Evolutionary conservation across 2,888 invertebrate species (phyloP).

Genomic region (Athrips mouffetella): DNA sequence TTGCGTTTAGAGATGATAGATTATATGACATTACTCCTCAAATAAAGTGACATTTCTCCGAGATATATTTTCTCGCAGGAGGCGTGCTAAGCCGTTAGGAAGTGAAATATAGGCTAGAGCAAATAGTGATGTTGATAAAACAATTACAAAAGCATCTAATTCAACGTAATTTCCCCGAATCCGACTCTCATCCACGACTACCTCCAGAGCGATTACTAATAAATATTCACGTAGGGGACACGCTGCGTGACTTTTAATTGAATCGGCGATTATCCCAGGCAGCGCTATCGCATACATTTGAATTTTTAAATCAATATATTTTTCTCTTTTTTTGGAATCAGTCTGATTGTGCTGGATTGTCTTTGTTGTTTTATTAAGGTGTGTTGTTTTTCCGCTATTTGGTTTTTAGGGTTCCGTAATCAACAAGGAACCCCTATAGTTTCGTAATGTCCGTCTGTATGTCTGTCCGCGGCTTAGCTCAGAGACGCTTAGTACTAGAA

Average conservation of each 20-base stretch:
- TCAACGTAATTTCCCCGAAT: not conserved
- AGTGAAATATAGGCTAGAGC: too few species aligned
- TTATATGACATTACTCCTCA: too few species aligned
- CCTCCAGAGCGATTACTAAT: conserved; percentile 20
- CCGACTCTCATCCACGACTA: not conserved
- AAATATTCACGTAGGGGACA: conserved; percentile 25
- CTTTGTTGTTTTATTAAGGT: not conserved
- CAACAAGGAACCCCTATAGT: too few species aligned
- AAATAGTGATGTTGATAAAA: too few species aligned
- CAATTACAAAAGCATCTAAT: not conserved
- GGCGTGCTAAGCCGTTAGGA: too few species aligned
- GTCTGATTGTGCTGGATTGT: not conserved
- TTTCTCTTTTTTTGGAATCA: conserved; percentile 3
- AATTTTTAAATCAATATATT: conserved; percentile 21
- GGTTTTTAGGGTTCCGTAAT: not conserved
- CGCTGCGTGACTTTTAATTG: conserved; percentile 32
- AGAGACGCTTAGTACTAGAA: too few species aligned
- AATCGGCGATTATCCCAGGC: conserved; percentile 31
- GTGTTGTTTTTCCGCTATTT: too few species aligned
- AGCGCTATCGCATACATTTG: conserved; percentile 32
- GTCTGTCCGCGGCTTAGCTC: too few species aligned
- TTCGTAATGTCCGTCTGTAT: too few species aligned
- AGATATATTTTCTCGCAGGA: too few species aligned
- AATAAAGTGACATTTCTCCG: too few species aligned
- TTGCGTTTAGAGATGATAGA: too few species aligned